phyloP scores from a whole-genome alignment of 2,113 vertebrate genomes.

The Hiodon tergisus region DNA sequence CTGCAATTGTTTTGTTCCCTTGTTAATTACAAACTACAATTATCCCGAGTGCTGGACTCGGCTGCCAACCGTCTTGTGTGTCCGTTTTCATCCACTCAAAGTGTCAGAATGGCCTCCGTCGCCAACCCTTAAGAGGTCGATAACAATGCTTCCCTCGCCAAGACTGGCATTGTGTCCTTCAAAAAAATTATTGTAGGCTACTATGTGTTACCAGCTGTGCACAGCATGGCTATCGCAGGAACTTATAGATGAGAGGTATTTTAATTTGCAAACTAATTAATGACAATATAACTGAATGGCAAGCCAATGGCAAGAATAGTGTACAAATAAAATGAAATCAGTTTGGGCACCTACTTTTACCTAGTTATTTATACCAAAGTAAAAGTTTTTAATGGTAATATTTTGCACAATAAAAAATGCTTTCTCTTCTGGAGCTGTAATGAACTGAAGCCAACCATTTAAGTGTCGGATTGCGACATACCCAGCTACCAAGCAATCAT shows the following conservation, averaged over 20 bases:
- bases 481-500: too few relatives aligned
- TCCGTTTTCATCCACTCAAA: constrained; percentile 5
- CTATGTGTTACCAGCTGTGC: too few relatives aligned
- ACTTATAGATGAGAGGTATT: too few relatives aligned
- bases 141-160: constrained; percentile 1
- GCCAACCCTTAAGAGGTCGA: constrained; percentile 12
- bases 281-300: too few relatives aligned
- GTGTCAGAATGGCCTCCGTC: not conserved
- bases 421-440: constrained; percentile 3
- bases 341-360: constrained; percentile 6
- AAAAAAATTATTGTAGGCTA: too few relatives aligned
- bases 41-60: constrained; percentile 18
- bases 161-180: too few relatives aligned
- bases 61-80: not conserved
- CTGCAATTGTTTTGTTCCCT: constrained; percentile 18
- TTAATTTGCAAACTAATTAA: too few relatives aligned
- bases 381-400: not conserved
- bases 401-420: not conserved
- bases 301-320: too few relatives aligned
- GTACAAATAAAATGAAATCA: too few relatives aligned
- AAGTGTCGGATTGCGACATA: too few relatives aligned
- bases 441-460: not conserved
- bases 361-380: constrained; percentile 30
- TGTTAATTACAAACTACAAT: constrained; percentile 17
- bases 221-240: too few relatives aligned